A percentile compares a stretch with the other conserved stretches of the same genome.
phyloP scores from a whole-genome alignment of 2,113 vertebrate species.

The Dasyprocta punctata region DNA sequence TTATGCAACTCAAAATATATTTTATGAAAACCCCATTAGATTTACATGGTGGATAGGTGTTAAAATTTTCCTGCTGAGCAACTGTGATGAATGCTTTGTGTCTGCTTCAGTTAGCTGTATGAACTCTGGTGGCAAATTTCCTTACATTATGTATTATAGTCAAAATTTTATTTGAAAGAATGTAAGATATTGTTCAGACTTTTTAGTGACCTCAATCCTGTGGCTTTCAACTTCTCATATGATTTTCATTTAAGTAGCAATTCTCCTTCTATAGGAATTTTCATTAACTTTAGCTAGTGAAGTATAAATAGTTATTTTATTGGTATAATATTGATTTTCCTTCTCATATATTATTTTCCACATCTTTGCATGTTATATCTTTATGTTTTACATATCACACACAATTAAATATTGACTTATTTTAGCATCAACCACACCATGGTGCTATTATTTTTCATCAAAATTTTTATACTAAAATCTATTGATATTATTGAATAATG shows the following conservation, averaged over 20 bases:
- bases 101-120: background rate
- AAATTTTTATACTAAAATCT: background rate
- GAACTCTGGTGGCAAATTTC: background rate
- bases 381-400: background rate
- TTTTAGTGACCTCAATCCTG: background rate
- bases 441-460: background rate
- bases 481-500: background rate
- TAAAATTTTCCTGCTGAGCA: background rate
- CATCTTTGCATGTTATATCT: background rate
- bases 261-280: slow-evolving; percentile 38
- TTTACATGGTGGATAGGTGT: background rate
- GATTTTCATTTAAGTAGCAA: slow-evolving; percentile 17
- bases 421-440: background rate
- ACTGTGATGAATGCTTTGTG: background rate
- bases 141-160: background rate
- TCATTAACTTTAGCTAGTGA: slow-evolving; percentile 36
- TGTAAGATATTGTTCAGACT: slow-evolving; percentile 1
- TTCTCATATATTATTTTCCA: slow-evolving; percentile 33
- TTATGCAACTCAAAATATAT: background rate
- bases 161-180: slow-evolving; percentile 41
- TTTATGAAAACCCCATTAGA: slow-evolving; percentile 10
- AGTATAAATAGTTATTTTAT: background rate
- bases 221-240: slow-evolving; percentile 18
- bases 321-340: slow-evolving; percentile 24
- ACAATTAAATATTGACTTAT: slow-evolving; percentile 36